These are phyloP conservation scores for Leptinotarsa haldemani DNA, from an alignment of 2,888 invertebrate species.

Conservation along the genomic window DNA sequence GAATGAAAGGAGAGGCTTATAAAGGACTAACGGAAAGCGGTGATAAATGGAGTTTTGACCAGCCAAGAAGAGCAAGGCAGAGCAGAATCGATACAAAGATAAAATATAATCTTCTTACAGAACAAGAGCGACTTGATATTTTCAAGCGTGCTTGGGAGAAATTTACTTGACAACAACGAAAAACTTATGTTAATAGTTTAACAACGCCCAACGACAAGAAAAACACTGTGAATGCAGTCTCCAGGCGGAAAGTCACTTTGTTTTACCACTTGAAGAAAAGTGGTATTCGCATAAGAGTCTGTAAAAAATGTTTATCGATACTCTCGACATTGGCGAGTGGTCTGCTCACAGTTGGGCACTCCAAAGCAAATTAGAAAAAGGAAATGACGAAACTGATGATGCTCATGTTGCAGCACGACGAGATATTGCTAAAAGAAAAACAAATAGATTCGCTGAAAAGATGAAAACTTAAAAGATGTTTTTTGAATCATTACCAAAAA, in stretches of 20 bases:
- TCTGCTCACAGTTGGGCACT: conserved; percentile 6
- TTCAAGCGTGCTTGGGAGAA: conserved; percentile 5
- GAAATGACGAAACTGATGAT: background rate
- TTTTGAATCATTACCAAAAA: too few relatives aligned
- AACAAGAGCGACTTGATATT: conserved; percentile 19
- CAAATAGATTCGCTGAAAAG: too few relatives aligned
- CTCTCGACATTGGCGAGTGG: conserved; percentile 22
- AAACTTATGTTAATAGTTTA: conserved; percentile 2
- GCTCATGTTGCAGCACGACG: background rate
- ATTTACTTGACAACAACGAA: background rate
- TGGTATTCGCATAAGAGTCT: conserved; percentile 19
- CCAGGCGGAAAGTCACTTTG: conserved; percentile 8
- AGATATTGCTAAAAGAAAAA: too few relatives aligned
- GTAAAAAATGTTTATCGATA: conserved; percentile 21
- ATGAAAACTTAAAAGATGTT: too few relatives aligned
- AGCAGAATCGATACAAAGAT: conserved; percentile 17
- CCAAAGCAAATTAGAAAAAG: background rate
- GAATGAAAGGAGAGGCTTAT: conserved; percentile 25
- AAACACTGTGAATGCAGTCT: conserved; percentile 11
- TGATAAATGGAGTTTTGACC: conserved; percentile 18
- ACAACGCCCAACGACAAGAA: conserved; percentile 14
- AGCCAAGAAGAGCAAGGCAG: conserved; percentile 1
- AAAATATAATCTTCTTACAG: conserved; percentile 22
- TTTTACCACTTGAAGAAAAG: conserved; percentile 19
- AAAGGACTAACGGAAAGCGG: conserved; percentile 10